Evolutionary conservation across 1,140 invertebrate species (phyloP).

Genomic region (Orius laevigatus): DNA sequence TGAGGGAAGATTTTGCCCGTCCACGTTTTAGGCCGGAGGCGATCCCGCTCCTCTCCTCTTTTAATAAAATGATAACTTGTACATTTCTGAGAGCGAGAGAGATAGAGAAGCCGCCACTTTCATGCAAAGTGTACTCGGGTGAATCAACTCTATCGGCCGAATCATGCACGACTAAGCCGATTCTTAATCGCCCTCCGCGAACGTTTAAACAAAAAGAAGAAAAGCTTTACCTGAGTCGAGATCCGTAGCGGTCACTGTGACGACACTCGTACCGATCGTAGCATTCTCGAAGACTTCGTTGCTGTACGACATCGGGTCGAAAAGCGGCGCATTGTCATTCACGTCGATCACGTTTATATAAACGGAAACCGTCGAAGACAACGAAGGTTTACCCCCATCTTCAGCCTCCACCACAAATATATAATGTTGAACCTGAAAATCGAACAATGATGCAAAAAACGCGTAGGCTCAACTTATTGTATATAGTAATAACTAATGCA

Average conservation of each 20-base stretch:
- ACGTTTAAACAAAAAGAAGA: too few relatives aligned
- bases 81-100: neutral
- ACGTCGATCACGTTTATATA: slow-evolving; percentile 88
- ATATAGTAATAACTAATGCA: too few relatives aligned
- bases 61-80: neutral
- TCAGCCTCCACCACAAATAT: slow-evolving; percentile 83
- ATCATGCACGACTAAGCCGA: neutral
- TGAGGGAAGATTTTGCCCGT: too few relatives aligned
- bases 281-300: slow-evolving; percentile 78
- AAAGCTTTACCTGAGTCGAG: slow-evolving; percentile 56
- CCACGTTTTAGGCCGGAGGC: too few relatives aligned
- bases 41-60: too few relatives aligned
- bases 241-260: slow-evolving; percentile 76
- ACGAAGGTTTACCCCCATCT: slow-evolving; percentile 67
- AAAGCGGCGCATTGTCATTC: slow-evolving; percentile 87
- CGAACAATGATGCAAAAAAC: too few relatives aligned
- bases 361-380: slow-evolving; percentile 81
- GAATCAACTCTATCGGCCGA: neutral
- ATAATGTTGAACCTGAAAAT: slow-evolving; percentile 72
- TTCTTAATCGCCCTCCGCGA: neutral
- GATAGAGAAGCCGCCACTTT: too few relatives aligned
- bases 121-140: too few relatives aligned
- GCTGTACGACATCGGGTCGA: slow-evolving; percentile 76
- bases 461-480: too few relatives aligned
- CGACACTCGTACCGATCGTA: slow-evolving; percentile 55